Evolutionary conservation across 2,797 vertebrate genomes (phyloP).

Genomic region (Silurus aristotelis): DNA sequence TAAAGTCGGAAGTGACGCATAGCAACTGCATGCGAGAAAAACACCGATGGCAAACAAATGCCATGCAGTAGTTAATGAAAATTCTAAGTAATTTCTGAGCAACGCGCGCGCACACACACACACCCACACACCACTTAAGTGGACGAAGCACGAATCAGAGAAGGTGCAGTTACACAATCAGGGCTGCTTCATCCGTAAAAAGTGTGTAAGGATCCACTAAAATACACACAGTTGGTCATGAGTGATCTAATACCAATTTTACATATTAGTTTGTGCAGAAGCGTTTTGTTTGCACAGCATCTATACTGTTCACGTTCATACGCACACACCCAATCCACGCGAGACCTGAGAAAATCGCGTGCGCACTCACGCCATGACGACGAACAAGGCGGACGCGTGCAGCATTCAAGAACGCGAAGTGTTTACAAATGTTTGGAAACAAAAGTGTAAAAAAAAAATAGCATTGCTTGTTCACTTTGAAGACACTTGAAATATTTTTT

Average conservation of each 20-base stretch:
- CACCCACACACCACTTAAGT: too few species aligned
- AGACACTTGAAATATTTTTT: background rate
- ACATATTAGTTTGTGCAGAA: background rate
- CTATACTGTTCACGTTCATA: background rate
- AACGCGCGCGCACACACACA: background rate
- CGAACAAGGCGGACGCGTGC: background rate
- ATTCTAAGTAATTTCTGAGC: too few species aligned
- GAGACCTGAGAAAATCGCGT: slow-evolving; percentile 19
- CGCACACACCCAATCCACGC: slow-evolving; percentile 14
- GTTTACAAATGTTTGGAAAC: background rate
- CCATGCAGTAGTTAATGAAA: too few species aligned
- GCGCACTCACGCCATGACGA: slow-evolving; percentile 3
- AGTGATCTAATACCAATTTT: background rate
- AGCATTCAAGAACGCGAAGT: background rate
- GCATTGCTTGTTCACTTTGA: background rate
- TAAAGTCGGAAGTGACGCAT: background rate
- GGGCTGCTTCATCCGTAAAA: background rate
- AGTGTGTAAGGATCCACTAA: background rate
- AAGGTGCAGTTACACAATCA: background rate
- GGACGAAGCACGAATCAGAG: background rate
- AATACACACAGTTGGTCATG: background rate
- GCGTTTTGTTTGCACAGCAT: background rate
- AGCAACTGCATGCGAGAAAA: background rate
- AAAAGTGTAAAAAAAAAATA: background rate
- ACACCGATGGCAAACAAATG: background rate